Conservation (phyloP, 1,140 invertebrate species). For the Chionoecetes opilio region DNA sequence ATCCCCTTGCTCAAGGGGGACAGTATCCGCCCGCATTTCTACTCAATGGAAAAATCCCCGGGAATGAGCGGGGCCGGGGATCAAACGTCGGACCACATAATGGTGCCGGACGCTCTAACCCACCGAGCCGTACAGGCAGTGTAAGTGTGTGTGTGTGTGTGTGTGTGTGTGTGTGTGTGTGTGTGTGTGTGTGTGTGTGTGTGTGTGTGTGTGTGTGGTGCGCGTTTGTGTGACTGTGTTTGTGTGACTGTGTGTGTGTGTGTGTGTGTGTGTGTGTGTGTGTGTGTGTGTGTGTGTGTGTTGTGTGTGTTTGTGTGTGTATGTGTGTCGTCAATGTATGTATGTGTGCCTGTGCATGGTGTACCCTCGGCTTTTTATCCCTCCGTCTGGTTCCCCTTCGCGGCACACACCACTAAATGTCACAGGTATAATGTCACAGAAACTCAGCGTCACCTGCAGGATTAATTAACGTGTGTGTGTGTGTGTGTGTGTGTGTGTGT, state of each 20-base stretch:
- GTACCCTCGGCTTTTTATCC: neutral
- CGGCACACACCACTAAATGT: neutral
- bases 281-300: too few species aligned
- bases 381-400: neutral
- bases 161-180: neutral
- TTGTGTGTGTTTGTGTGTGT: neutral
- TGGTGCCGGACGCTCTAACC: too few species aligned
- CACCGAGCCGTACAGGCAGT: too few species aligned
- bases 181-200: neutral
- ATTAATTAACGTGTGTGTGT: neutral
- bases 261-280: neutral
- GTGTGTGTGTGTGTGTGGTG: neutral
- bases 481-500: neutral
- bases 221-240: neutral
- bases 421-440: slow-evolving; percentile 16
- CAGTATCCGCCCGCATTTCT: too few species aligned
- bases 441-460: neutral
- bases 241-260: neutral
- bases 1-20: too few species aligned
- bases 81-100: too few species aligned
- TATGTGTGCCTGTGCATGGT: neutral
- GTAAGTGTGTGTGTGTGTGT: neutral
- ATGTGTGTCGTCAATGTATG: neutral
- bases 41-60: too few species aligned
- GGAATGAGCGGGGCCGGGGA: too few species aligned